phyloP scores from a whole-genome alignment of 30 jellyfish, hydroid and myxozoan genomes.

The Nemopilema nomurai region DNA sequence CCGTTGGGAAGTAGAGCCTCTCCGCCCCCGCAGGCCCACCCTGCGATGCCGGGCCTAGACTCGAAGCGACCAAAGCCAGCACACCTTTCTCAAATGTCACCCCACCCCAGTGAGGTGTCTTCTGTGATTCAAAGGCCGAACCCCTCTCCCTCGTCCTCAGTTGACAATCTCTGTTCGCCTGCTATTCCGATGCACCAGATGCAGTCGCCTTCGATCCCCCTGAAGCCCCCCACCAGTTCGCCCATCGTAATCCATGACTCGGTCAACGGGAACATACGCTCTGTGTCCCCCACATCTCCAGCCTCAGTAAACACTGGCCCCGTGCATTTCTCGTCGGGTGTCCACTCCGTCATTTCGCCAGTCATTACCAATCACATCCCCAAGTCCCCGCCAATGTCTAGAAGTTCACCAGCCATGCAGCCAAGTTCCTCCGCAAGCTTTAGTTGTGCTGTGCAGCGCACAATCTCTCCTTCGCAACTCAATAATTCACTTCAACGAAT shows the following conservation, averaged over 20 bases:
- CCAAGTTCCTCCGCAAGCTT: constrained; percentile 25
- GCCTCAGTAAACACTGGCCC: not conserved
- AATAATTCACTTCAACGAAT: constrained; percentile 38
- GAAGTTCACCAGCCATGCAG: constrained; percentile 49
- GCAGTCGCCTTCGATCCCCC: constrained; percentile 55
- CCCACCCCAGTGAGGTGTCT: constrained; percentile 47
- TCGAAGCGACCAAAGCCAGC: constrained; percentile 50
- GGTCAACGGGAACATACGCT: constrained; percentile 35
- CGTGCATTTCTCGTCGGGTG: constrained; percentile 24
- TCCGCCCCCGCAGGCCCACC: constrained; percentile 53
- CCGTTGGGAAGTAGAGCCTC: constrained; percentile 55
- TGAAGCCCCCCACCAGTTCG: constrained; percentile 40
- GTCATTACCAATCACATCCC: constrained; percentile 49
- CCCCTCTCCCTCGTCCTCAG: constrained; percentile 61
- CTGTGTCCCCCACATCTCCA: constrained; percentile 57
- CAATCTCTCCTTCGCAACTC: constrained; percentile 46
- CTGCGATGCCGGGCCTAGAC: constrained; percentile 11
- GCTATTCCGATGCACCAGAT: constrained; percentile 72
- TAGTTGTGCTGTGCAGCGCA: constrained; percentile 49
- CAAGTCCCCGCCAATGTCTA: constrained; percentile 38
- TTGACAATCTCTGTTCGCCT: constrained; percentile 63
- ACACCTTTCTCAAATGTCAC: constrained; percentile 48
- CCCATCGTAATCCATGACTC: constrained; percentile 60
- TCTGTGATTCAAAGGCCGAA: constrained; percentile 67
- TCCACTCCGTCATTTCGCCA: constrained; percentile 57